Conservation (phyloP, 2,113 vertebrate species). For the Ceyx melanurus region DNA sequence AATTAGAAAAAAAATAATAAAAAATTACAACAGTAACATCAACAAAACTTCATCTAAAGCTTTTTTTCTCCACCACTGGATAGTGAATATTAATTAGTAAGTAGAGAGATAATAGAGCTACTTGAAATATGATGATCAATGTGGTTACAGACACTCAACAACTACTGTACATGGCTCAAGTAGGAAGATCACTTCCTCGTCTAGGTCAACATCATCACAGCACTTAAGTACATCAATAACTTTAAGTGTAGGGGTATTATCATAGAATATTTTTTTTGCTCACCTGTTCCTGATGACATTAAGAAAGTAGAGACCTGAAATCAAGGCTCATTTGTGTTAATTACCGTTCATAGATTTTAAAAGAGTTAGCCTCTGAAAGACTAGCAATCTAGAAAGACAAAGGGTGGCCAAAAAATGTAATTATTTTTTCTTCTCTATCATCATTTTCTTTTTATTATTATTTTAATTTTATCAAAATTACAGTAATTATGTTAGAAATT, state of each 20-base stretch:
- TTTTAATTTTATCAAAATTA: background rate
- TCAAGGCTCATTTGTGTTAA: background rate
- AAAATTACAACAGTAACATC: background rate
- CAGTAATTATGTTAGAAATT: constrained; percentile 18
- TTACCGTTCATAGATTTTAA: background rate
- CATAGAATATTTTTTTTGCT: background rate
- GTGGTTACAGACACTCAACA: background rate
- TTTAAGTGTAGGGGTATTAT: background rate
- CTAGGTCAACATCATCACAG: constrained; percentile 24
- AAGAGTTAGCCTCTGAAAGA: background rate
- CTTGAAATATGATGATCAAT: constrained; percentile 35
- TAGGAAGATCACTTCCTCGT: background rate
- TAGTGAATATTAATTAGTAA: constrained; percentile 40
- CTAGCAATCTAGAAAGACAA: background rate
- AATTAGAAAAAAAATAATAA: background rate
- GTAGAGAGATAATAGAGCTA: background rate
- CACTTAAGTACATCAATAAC: background rate
- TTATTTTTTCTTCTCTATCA: background rate
- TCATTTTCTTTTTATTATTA: background rate
- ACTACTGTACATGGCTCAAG: background rate
- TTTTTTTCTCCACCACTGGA: constrained; percentile 23
- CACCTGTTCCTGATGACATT: accelerated
- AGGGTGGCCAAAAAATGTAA: accelerated
- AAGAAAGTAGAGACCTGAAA: background rate
- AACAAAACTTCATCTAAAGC: background rate